phyloP scores from a whole-genome alignment of 2,113 vertebrate species.

The Fregata magnificens region DNA sequence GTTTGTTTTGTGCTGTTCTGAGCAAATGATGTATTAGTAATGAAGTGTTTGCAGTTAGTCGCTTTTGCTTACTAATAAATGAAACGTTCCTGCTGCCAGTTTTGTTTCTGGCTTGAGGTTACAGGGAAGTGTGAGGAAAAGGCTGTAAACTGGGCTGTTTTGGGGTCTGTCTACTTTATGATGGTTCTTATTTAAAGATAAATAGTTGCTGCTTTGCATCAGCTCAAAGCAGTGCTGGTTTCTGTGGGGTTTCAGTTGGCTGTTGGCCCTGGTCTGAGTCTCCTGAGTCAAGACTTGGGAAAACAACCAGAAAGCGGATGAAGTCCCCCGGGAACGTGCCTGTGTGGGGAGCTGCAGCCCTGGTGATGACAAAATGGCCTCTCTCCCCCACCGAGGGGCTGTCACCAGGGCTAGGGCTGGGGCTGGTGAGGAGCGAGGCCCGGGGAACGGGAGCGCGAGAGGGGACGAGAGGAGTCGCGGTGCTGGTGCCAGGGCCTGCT shows the following conservation, averaged over 20 bases:
- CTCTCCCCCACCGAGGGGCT: neutral
- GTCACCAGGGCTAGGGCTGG: neutral
- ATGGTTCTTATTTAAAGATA: neutral
- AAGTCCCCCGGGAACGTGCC: neutral
- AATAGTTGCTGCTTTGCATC: neutral
- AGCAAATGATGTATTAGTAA: constrained; percentile 49
- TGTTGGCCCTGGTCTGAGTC: neutral
- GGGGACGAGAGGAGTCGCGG: rapidly evolving
- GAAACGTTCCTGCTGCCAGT: neutral
- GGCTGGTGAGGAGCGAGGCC: neutral
- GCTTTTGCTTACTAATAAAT: constrained; percentile 32
- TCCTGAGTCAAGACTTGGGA: neutral
- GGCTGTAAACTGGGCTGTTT: neutral
- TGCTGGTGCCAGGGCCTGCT: neutral
- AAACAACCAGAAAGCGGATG: neutral
- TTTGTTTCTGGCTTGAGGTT: neutral
- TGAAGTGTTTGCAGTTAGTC: constrained; percentile 26
- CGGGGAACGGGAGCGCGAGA: neutral
- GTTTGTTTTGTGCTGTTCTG: neutral
- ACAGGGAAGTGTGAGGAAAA: neutral
- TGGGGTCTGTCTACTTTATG: neutral
- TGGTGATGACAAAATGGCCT: rapidly evolving
- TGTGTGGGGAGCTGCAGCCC: neutral
- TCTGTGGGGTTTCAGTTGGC: neutral
- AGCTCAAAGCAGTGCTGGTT: neutral